These are phyloP conservation scores for Elachura formosa DNA, from an alignment of 2,113 vertebrate genomes.

Conservation along the genomic window DNA sequence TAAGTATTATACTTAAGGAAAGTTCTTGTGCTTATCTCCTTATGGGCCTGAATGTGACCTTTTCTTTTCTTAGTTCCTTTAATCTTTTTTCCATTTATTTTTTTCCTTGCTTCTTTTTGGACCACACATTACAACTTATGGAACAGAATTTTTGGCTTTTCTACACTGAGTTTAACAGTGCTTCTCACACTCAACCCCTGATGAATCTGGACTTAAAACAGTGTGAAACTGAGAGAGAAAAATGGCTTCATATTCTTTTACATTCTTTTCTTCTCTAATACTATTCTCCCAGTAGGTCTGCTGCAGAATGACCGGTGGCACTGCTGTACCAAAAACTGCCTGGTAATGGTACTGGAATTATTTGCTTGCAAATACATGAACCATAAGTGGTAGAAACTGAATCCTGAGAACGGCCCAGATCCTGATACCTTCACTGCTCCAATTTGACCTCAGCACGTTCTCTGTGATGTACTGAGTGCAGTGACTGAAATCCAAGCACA, in stretches of 20 bases:
- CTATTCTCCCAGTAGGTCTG: background rate
- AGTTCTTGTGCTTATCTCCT: too few species aligned
- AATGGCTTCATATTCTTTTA: background rate
- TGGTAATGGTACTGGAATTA: background rate
- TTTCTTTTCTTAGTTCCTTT: too few species aligned
- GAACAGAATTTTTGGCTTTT: too few species aligned
- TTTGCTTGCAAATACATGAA: background rate
- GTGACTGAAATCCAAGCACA: background rate
- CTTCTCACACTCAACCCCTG: too few species aligned
- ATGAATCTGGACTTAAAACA: background rate
- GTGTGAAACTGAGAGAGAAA: background rate
- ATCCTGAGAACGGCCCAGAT: background rate
- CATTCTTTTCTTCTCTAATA: fast-evolving
- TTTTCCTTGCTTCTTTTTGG: too few species aligned
- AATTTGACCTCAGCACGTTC: fast-evolving
- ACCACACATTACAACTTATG: too few species aligned
- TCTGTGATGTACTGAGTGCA: fast-evolving
- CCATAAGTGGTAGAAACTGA: background rate
- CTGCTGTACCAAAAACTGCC: background rate
- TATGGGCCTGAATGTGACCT: too few species aligned
- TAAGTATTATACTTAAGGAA: too few species aligned
- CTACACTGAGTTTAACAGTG: too few species aligned
- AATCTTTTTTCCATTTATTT: too few species aligned
- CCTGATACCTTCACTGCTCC: background rate
- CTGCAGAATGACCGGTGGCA: background rate